Base-by-base conservation (phyloP, 2,888 invertebrate species). In the Hirtodrosophila cameraria region DNA sequence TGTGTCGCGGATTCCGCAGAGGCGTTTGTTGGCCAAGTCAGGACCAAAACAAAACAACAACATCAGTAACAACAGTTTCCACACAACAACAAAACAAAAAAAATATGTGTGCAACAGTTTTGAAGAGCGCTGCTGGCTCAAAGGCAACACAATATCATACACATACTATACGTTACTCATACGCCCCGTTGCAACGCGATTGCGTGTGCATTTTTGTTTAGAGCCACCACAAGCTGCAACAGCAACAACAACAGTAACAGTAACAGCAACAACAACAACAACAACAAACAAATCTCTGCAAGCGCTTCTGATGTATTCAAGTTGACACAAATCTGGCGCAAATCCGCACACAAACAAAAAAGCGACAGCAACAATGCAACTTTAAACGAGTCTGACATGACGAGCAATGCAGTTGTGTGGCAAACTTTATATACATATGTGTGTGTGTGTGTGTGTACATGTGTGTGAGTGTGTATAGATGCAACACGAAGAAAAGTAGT, bases 281-380 rank as follows among this genome's bases (percentile, higher is more conserved):
- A 23, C 23, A 50, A 59, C 68, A 72, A 70, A 71, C 70, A 76
- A 79, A 79, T 81, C 79, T 79, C 59, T 73, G 73, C 68, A 71
- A 85, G 60, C 80, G 73, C 67, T 77, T 77, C 69, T 85, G 85
- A 83, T 83, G 83, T 77, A 85, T 85, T 85, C 85, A 83, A 84
- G 83, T 85, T 84, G 83, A 84, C 83, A 84, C 83, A 84, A 84
- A 84, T 84, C 83, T 85, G 86, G 78, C 77, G 70, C 71, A 82
- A 82, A 82, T 84, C 82, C 79, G 71, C 66, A 68, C 74, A 65
- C 63, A 75, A 65, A 62, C 43, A 62, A 42, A 16, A 46, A 53
- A 58, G 30, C 36, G 53, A 55, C 35, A 65, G 52, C 70, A 60
- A 64, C 66, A 64, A 58, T 74, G 62, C 67, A 66, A 78, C 69